Percentiles rank a stretch among this genome's conserved stretches.
Evolutionary conservation across 1,140 invertebrate species (phyloP).

Genomic region (Drosophila littoralis): DNA sequence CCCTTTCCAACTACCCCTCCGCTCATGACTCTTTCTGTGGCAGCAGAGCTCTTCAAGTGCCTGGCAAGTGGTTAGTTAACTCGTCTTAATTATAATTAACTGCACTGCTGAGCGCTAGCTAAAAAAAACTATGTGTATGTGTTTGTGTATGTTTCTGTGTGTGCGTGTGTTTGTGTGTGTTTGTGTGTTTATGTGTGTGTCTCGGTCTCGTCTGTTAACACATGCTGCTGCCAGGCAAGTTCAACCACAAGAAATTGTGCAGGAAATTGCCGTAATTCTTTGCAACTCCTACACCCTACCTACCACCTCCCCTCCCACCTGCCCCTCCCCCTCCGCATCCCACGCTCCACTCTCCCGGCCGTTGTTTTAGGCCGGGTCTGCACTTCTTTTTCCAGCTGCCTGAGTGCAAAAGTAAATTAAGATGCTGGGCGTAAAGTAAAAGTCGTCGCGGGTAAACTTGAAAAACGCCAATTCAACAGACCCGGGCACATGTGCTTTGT

Average conservation of each 20-base stretch:
- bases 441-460: conserved; percentile 59
- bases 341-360: neutral
- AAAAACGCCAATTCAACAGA: conserved; percentile 47
- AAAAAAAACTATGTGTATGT: conserved; percentile 6
- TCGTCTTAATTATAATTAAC: conserved; percentile 84
- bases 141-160: neutral
- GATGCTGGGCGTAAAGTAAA: conserved; percentile 66
- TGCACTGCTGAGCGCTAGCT: conserved; percentile 59
- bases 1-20: too few species aligned
- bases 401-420: conserved; percentile 80
- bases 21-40: too few species aligned
- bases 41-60: conserved; percentile 36
- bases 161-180: neutral
- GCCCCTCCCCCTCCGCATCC: neutral
- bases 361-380: conserved; percentile 58
- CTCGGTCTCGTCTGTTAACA: conserved; percentile 19
- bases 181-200: conserved; percentile 22
- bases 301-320: neutral
- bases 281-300: neutral
- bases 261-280: conserved; percentile 68
- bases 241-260: conserved; percentile 72
- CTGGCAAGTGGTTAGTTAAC: conserved; percentile 80
- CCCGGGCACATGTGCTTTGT: conserved; percentile 47
- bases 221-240: conserved; percentile 48
- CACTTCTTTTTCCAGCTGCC: conserved; percentile 71